Evolutionary conservation across 2,113 vertebrate species (phyloP).

Genomic region (Myotis lucifugus): DNA sequence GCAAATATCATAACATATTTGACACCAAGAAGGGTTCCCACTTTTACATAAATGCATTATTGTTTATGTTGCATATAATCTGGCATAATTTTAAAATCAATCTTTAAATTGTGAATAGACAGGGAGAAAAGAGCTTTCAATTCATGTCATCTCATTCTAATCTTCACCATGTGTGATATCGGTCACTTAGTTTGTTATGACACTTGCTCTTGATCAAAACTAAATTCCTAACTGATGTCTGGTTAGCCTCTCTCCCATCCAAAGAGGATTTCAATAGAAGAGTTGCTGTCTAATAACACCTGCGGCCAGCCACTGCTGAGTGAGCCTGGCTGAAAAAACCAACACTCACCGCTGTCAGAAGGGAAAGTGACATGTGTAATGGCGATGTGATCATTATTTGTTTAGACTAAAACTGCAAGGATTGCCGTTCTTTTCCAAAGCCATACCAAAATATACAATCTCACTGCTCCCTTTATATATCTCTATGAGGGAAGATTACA

Average conservation of each 20-base stretch:
- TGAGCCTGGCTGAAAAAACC: not conserved
- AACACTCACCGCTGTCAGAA: not conserved
- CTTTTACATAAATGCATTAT: not conserved
- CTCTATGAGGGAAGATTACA: not conserved
- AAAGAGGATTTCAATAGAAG: constrained; percentile 47
- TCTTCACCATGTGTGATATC: not conserved
- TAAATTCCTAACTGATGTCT: constrained; percentile 37
- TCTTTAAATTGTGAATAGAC: not conserved
- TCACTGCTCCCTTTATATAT: not conserved
- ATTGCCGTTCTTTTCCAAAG: not conserved
- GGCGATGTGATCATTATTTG: not conserved
- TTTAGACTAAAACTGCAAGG: constrained; percentile 39
- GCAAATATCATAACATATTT: not conserved
- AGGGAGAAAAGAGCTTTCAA: not conserved
- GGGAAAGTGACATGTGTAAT: not conserved
- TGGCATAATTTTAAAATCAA: not conserved
- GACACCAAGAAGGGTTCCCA: not conserved
- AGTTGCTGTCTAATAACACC: not conserved
- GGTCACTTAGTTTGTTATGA: constrained; percentile 1
- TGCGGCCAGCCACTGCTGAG: constrained; percentile 13
- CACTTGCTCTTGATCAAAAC: constrained; percentile 36
- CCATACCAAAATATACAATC: not conserved
- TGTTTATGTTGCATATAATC: not conserved
- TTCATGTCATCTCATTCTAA: not conserved
- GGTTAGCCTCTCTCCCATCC: not conserved